phyloP scores from a whole-genome alignment of 2,888 invertebrate genomes.

The Lycaena phlaeas region DNA sequence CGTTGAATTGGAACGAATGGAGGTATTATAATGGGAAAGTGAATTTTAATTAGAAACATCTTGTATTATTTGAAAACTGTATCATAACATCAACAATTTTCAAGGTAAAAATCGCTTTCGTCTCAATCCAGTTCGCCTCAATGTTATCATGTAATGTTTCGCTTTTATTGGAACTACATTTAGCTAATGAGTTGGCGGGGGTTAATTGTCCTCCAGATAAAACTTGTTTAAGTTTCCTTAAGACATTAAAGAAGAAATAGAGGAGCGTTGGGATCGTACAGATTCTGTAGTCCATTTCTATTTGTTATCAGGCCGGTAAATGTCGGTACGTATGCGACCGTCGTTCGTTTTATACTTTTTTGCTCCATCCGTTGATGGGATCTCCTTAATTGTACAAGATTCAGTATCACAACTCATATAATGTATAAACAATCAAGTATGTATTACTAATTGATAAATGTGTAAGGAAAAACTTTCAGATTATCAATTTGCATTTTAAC shows the following conservation, averaged over 20 bases:
- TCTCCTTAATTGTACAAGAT: background rate
- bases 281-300: constrained; percentile 61
- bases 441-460: no score
- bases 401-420: no score
- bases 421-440: no score
- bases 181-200: constrained; percentile 40
- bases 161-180: constrained; percentile 35
- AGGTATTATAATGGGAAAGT: no score
- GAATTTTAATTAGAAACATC: no score
- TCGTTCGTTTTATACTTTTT: constrained; percentile 37
- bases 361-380: constrained; percentile 5
- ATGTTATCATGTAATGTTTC: constrained; percentile 21
- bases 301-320: constrained; percentile 63
- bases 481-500: no score
- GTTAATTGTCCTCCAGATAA: constrained; percentile 41
- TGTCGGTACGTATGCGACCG: constrained; percentile 44
- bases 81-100: no score
- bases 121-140: constrained; percentile 8
- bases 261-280: constrained; percentile 45
- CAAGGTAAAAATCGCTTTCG: background rate
- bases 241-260: constrained; percentile 54
- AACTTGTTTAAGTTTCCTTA: constrained; percentile 46
- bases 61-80: no score
- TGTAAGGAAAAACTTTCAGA: no score
- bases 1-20: no score